phyloP scores from a whole-genome alignment of 1,140 invertebrate species.

The Drosophila bocqueti region DNA sequence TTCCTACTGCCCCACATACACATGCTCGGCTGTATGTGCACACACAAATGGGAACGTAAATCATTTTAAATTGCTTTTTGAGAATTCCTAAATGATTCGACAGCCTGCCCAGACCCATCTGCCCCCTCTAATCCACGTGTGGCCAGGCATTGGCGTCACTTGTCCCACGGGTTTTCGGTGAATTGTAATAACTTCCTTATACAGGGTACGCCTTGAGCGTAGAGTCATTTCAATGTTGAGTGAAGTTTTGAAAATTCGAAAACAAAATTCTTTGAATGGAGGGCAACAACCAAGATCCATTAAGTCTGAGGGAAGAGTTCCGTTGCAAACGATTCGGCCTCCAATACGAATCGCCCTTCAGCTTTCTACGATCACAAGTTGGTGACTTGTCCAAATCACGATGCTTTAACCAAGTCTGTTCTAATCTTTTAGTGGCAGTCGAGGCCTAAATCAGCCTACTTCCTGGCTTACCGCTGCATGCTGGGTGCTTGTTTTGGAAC shows the following conservation, averaged over 20 bases:
- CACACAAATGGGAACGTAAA: slow-evolving; percentile 57
- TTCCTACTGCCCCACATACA: slow-evolving; percentile 8
- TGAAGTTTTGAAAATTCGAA: neutral
- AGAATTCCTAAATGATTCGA: slow-evolving; percentile 66
- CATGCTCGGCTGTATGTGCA: neutral
- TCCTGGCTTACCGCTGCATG: slow-evolving; percentile 55
- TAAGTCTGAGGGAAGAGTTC: slow-evolving; percentile 38
- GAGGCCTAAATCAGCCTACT: slow-evolving; percentile 8
- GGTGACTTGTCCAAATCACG: neutral
- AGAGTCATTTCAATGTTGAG: neutral
- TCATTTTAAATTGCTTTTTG: slow-evolving; percentile 81
- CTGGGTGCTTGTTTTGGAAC: slow-evolving; percentile 42
- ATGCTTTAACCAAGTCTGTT: too few relatives aligned
- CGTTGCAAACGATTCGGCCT: slow-evolving; percentile 5
- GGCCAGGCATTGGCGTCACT: slow-evolving; percentile 30
- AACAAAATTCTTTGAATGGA: neutral
- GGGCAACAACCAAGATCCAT: neutral
- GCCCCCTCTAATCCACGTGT: neutral
- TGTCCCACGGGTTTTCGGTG: slow-evolving; percentile 14
- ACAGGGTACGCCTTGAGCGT: neutral
- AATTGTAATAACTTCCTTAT: neutral
- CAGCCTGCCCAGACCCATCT: slow-evolving; percentile 16
- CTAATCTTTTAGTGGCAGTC: slow-evolving; percentile 54
- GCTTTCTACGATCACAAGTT: slow-evolving; percentile 64
- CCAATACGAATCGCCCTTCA: slow-evolving; percentile 16